Percentiles rank a stretch among this genome's conserved stretches.
These are phyloP conservation scores for Panurus biarmicus DNA, from an alignment of 2,113 vertebrate genomes.

Conservation along the genomic window DNA sequence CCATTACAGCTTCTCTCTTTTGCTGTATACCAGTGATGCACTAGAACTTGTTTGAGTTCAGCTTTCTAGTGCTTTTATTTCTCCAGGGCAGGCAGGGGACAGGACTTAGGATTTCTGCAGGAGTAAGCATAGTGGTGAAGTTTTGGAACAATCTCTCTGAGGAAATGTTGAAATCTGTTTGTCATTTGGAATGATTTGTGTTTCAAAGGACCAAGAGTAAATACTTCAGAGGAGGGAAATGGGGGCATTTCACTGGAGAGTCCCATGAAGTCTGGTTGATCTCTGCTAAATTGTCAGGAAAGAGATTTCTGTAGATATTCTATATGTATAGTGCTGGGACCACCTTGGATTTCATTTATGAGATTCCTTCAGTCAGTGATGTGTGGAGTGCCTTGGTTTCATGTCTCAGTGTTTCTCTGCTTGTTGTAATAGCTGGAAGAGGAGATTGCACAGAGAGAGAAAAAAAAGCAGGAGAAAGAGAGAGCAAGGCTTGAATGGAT, in stretches of 20 bases:
- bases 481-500: slow-evolving; percentile 57
- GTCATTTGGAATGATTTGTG: not conserved
- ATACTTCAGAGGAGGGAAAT: not conserved
- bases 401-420: not conserved
- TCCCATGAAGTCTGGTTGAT: not conserved
- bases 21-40: not conserved
- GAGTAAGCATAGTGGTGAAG: not conserved
- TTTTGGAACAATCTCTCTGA: not conserved
- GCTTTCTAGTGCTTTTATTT: not conserved
- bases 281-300: not conserved
- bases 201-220: not conserved
- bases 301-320: not conserved
- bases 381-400: not conserved
- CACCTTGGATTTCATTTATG: not conserved
- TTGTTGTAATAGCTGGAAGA: slow-evolving; percentile 72
- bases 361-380: not conserved
- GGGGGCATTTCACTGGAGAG: not conserved
- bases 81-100: not conserved
- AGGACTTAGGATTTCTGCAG: not conserved
- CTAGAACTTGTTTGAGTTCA: not conserved
- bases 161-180: not conserved
- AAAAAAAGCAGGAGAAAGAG: slow-evolving; percentile 38
- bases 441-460: slow-evolving; percentile 68
- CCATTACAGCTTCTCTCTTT: not conserved
- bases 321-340: not conserved